Conservation (phyloP, 2,888 invertebrate species). For the Gerosis bhagava region DNA sequence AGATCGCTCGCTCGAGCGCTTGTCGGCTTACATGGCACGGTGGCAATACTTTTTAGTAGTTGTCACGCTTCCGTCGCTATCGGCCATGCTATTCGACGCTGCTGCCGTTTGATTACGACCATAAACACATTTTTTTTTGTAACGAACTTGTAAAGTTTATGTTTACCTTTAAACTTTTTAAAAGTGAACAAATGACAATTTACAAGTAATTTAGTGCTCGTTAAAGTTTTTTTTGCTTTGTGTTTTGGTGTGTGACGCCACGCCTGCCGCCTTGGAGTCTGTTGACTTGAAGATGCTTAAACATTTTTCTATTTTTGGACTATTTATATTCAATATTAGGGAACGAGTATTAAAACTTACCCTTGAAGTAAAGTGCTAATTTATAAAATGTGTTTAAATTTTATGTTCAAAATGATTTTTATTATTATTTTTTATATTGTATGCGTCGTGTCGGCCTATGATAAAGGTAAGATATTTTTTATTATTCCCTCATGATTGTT, state of each 20-base stretch:
- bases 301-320: slow-evolving; percentile 28
- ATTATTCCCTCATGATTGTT: no score
- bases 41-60: slow-evolving; percentile 8
- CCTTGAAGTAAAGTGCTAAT: slow-evolving; percentile 13
- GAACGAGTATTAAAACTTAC: slow-evolving; percentile 4
- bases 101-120: slow-evolving; percentile 15
- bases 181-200: slow-evolving; percentile 11
- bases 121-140: slow-evolving; percentile 15
- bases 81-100: slow-evolving; percentile 1
- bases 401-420: slow-evolving; percentile 36
- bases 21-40: no score
- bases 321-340: slow-evolving; percentile 28
- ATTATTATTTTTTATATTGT: slow-evolving; percentile 39
- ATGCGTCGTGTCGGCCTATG: slow-evolving; percentile 39
- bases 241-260: slow-evolving; percentile 32
- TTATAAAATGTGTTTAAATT: neutral
- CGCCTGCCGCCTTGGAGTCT: slow-evolving; percentile 30
- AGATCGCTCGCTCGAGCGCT: no score
- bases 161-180: slow-evolving; percentile 11
- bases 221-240: slow-evolving; percentile 13
- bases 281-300: slow-evolving; percentile 36
- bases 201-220: neutral
- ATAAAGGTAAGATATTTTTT: slow-evolving; percentile 39
- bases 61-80: slow-evolving; percentile 9
- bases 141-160: slow-evolving; percentile 15